Base-by-base conservation (phyloP, 2,888 invertebrate species). In the Archaeoteleia sp. region DNA sequence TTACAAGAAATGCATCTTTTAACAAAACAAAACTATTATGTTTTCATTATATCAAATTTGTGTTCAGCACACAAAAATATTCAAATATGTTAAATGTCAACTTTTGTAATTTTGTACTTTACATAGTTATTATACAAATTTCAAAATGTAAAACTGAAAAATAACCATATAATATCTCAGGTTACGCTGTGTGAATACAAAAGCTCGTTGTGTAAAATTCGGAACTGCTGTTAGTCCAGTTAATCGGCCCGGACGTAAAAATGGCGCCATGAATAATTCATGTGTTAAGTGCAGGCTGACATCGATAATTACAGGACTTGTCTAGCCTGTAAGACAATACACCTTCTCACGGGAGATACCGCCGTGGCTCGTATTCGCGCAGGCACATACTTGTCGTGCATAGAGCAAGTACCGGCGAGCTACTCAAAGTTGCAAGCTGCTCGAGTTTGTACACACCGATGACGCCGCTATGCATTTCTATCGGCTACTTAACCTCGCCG, bases 381-480 rank as follows among this genome's bases (percentile, higher is more conserved):
- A 49, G 43, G 20, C 37, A 57, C 48, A 54, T 32, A 23, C 53
- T 32, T 23, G 27, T 30, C 42, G 23, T 13, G 49, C 25, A 13
- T 49, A 34, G 2, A 60, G 30, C 37, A 29, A 37, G 25, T 15
- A 32, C 14, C 37, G 48, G 42, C 57, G 40, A 71, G 62, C 67
- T 68, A 70, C 71, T 66, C 66, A 61, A 71, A 73, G 67, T 70
- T 72, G 74, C 45, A 69, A 73, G 71, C 60, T 70, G 71, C 61
- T 70, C 65, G 68, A 74, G 65, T 72, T 74, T 72, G 71, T 73
- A 62, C 66, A 71, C 65, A 66, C 66, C 68, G 65, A 67, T 72
- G 45, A 61, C 63, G 73, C 74, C 73, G 75, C 77, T 74, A 79
- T 82, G 82, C 81, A 81, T 81, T 82, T 80, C 81, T 79, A 81